Evolutionary conservation across 2,888 invertebrate genomes (phyloP), one percentile per base, ranked within the genome.

Genomic region (Tuberolachnus salignus): DNA sequence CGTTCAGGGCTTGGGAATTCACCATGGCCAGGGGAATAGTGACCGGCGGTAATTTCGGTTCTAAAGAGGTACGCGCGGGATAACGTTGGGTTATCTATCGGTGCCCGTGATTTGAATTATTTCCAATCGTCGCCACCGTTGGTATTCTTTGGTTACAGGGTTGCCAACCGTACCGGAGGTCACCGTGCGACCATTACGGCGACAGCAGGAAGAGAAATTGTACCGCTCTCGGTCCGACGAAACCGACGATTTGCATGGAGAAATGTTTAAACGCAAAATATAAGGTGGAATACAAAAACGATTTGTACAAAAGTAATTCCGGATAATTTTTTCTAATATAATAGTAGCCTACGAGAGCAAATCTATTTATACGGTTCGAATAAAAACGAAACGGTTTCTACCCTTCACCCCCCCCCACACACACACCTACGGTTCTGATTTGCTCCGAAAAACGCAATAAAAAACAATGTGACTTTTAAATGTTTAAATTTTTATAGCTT

Each of bases 251-350:
- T 53, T 74, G 73, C 53, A 14, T 8, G 13, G 14, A 64, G 3
- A 74, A 63, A 44, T 74, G 73, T 53, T n/a, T 23, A 1, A 74
- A 74, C 53, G 44, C 42, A 19, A 11, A 51, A 6, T 74, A 74
- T 21, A 9, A 53, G 16, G 26, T 49, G 21, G 21, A 51, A 3
- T 74, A 64, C n/a, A 19, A 74, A 1, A n/a, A n/a, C n/a, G 53
- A 74, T 44, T 74, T 74, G 11, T n/a, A 64, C 21, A 74, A 74
- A 23, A 74, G 73, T 74, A 74, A 74, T 63, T 73, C 13, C 16
- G n/a, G n/a, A n/a, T n/a, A n/a, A n/a, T n/a, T n/a, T n/a, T n/a
- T n/a, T n/a, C n/a, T n/a, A n/a, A n/a, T n/a, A n/a, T n/a, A n/a
- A n/a, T n/a, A n/a, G n/a, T n/a, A n/a, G n/a, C n/a, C n/a, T n/a